Percentiles rank a stretch among this genome's conserved stretches.
Evolutionary conservation across 2,113 vertebrate species (phyloP).

Genomic region (Halichoerus grypus): DNA sequence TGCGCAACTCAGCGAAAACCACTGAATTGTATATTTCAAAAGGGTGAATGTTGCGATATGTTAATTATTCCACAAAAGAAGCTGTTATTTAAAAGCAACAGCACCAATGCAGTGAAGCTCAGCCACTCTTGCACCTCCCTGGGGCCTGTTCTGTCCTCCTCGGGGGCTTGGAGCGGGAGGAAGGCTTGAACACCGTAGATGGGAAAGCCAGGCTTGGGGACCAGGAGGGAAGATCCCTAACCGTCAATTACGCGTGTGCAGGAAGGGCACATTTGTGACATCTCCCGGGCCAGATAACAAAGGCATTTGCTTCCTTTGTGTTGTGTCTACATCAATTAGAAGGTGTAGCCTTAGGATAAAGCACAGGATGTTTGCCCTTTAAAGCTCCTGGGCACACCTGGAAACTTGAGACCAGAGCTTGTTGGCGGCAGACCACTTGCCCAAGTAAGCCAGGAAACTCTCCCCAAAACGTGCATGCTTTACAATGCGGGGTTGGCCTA

Average conservation of each 20-base stretch:
- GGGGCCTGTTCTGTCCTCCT: background rate
- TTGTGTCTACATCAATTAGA: background rate
- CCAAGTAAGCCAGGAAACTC: background rate
- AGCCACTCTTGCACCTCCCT: background rate
- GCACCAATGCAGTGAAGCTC: no score
- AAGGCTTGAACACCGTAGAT: rapidly evolving
- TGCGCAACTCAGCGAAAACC: background rate
- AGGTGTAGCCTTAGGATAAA: background rate
- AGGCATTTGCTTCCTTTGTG: background rate
- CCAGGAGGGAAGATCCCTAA: background rate
- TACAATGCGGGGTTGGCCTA: background rate
- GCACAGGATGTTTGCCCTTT: constrained; percentile 55
- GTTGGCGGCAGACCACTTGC: background rate
- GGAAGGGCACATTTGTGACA: background rate
- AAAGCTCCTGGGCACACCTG: background rate
- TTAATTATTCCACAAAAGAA: background rate
- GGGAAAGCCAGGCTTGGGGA: no score
- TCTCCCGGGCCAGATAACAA: background rate
- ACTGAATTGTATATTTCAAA: background rate
- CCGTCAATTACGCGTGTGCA: rapidly evolving
- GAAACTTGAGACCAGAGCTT: constrained; percentile 29
- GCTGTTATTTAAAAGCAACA: background rate
- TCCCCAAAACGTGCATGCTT: background rate
- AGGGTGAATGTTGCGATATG: background rate
- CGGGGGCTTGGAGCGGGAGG: no score